Percentiles rank a stretch among this genome's conserved stretches.
Conservation (phyloP, 2,888 invertebrate genomes). For the Nomada goodeniana region DNA sequence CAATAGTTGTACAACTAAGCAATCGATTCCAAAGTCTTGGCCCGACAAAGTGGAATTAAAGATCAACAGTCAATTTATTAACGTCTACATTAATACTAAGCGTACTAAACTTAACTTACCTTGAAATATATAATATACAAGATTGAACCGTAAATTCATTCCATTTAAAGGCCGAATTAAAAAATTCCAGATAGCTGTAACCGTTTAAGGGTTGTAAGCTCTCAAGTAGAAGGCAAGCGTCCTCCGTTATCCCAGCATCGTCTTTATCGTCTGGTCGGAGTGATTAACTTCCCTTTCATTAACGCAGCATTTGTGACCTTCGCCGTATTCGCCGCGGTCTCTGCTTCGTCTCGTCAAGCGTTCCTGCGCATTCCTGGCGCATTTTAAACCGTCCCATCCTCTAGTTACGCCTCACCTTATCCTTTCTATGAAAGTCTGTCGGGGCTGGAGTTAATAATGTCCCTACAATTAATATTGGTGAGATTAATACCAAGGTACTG, state of each 20-base stretch:
- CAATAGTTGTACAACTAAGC: too few relatives aligned
- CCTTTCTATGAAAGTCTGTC: slow-evolving; percentile 56
- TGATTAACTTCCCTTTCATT: slow-evolving; percentile 73
- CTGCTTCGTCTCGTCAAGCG: slow-evolving; percentile 48
- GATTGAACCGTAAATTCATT: background rate
- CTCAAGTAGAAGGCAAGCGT: slow-evolving; percentile 18
- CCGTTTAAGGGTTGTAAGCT: slow-evolving; percentile 38
- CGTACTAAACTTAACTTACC: too few relatives aligned
- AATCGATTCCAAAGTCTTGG: too few relatives aligned
- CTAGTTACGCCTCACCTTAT: slow-evolving; percentile 47
- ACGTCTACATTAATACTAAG: too few relatives aligned
- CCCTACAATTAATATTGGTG: slow-evolving; percentile 70
- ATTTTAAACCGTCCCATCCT: slow-evolving; percentile 66
- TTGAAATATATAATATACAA: background rate
- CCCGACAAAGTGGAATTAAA: too few relatives aligned
- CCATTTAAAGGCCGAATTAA: background rate
- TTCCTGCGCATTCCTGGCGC: slow-evolving; percentile 68
- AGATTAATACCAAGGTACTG: slow-evolving; percentile 67
- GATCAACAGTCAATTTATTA: too few relatives aligned
- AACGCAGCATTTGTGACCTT: slow-evolving; percentile 69
- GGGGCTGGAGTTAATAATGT: slow-evolving; percentile 69
- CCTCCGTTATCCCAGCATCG: slow-evolving; percentile 43
- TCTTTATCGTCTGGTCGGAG: slow-evolving; percentile 66
- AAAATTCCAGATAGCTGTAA: slow-evolving; percentile 15
- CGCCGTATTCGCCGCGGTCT: slow-evolving; percentile 59